Conservation (phyloP, 2,113 vertebrate genomes). For the Aegotheles bennettii region DNA sequence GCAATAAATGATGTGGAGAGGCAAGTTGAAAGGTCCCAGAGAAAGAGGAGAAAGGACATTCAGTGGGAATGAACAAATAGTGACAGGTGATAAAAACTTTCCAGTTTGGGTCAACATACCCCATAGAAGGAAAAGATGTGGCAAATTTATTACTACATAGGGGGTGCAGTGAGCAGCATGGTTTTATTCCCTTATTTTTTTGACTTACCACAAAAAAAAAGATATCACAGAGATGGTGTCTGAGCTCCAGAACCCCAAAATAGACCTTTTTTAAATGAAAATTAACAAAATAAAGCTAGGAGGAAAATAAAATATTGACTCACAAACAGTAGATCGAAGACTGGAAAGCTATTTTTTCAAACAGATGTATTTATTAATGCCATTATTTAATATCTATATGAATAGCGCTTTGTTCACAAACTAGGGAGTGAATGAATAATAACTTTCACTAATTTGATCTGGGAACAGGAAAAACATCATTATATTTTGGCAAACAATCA, state of each 20-base stretch:
- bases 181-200: not conserved
- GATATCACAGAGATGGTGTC: not conserved
- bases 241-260: not conserved
- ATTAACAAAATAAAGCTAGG: not conserved
- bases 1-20: not conserved
- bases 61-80: not conserved
- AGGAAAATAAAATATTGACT: not conserved
- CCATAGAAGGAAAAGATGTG: not conserved
- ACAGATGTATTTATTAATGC: not conserved
- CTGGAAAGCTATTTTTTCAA: not conserved
- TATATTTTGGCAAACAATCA: not conserved
- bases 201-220: not conserved
- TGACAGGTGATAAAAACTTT: not conserved
- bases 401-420: not conserved
- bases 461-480: not conserved
- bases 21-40: not conserved
- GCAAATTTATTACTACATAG: not conserved
- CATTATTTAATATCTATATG: not conserved
- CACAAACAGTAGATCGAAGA: not conserved
- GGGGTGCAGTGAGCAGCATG: not conserved
- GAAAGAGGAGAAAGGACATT: not conserved
- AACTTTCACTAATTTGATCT: not conserved
- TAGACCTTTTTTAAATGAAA: not conserved
- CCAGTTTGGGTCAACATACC: not conserved
- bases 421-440: not conserved